A percentile compares a stretch with the other conserved stretches of the same genome.
phyloP scores from a whole-genome alignment of 1,140 invertebrate species.

The Bombus soroeensis region DNA sequence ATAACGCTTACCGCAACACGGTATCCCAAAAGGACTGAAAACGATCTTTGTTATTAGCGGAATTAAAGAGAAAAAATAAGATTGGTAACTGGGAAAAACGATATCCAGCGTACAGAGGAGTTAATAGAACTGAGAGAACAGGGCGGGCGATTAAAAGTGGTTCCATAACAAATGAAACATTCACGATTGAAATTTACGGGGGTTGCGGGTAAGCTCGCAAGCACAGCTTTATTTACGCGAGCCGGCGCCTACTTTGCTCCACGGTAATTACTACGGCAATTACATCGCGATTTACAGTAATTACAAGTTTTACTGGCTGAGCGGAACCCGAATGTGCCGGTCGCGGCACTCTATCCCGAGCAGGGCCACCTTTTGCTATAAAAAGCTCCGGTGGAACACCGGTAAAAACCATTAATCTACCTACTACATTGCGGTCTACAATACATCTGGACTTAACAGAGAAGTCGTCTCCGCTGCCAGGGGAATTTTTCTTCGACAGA shows the following conservation, averaged over 20 bases:
- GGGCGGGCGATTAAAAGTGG: constrained; percentile 40
- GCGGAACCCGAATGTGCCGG: constrained; percentile 44
- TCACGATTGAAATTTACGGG: constrained; percentile 52
- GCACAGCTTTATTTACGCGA: constrained; percentile 57
- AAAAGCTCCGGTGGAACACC: constrained; percentile 34
- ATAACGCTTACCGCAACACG: too few relatives aligned
- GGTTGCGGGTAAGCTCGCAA: constrained; percentile 42
- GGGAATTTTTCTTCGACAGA: constrained; percentile 27
- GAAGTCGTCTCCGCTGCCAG: constrained; percentile 14
- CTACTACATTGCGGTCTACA: constrained; percentile 21
- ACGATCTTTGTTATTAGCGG: not conserved
- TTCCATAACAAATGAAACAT: constrained; percentile 53
- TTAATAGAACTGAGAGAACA: constrained; percentile 12
- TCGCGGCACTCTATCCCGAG: constrained; percentile 32
- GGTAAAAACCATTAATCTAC: constrained; percentile 48
- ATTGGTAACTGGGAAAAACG: not conserved
- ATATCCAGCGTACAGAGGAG: not conserved
- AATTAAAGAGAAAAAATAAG: not conserved
- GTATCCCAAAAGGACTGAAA: not conserved
- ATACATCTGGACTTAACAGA: constrained; percentile 45
- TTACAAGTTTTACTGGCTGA: constrained; percentile 58
- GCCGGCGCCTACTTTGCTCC: constrained; percentile 47
- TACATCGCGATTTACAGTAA: constrained; percentile 59
- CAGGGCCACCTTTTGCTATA: constrained; percentile 39
- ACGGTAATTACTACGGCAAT: constrained; percentile 56